Evolutionary conservation across 2,797 vertebrate genomes (phyloP), one percentile per base, ranked within the genome.

Genomic region (Hafferia zeledoni): DNA sequence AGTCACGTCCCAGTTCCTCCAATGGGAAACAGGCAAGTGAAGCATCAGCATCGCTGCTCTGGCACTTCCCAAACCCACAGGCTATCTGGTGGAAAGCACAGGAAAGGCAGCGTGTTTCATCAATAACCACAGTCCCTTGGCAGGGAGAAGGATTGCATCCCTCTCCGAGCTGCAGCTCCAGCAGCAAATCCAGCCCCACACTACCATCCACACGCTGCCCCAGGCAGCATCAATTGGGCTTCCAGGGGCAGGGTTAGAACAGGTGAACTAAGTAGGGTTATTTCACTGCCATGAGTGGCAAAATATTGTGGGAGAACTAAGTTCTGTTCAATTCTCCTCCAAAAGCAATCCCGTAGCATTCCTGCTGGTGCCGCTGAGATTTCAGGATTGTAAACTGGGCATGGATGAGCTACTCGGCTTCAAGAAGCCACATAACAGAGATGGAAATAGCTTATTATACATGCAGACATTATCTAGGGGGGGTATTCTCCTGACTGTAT

Each of bases 141-240:
- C n/a, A 7, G n/a, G 50, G n/a, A 55, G 13, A 23, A 55, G 67
- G 83, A 6, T 31, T 74, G 35, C 5, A 9, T 16, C 49, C 57
- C 31, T 3, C 39, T 59, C 75, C 0, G 3, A 2, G 5, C 33
- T 1, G 60, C 27, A 11, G 30, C 28, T 50, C 3, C 3, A 2
- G 56, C 27, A 25, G 20, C 56, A 17, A 57, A 17, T 17, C 20
- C 63, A 28, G 47, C 67, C 71, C 53, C 44, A 2, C 1, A 0
- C 7, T 47, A 11, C 69, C 74, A 8, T 1, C 59, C 53, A 4
- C 24, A 6, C 2, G 0, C 11, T 9, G 6, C 4, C 17, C 67
- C 19, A 1, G 1, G 31, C 31, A 18, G 5, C 16, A 3, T 1
- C 4, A 1, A 0, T 2, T 56, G 28, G 4, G 31, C n/a, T 35